Base-by-base conservation (phyloP, 1,140 invertebrate genomes). In the Hypsibius dujardini region DNA sequence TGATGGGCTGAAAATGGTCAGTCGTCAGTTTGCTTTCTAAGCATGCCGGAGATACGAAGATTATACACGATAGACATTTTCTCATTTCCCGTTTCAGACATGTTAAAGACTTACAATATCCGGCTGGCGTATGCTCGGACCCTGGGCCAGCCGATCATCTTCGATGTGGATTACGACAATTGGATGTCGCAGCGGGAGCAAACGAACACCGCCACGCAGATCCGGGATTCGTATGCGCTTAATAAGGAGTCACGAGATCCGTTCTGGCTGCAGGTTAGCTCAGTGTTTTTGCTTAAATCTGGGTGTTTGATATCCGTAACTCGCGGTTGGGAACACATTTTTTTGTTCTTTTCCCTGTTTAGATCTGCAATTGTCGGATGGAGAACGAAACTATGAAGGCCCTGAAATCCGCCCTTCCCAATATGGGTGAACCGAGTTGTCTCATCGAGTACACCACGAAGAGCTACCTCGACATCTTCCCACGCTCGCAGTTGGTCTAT, bases 381-480 rank as follows among this genome's bases (percentile, higher is more conserved):
- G 70, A 83, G 2, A 79, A 82, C 0, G 15, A 75, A 1, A 77
- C 85, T 46, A 84, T 86, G 74, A 77, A 84, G 74, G 75, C 78
- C n/a, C 77, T 92, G 0, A 60, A 81, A 15, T 84, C 81, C 75
- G 80, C 79, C 74, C 85, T 92, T 73, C 88, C 88, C 69, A 85
- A 82, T 15, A 70, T 90, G 70, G 80, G 85, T 67, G 84, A 89
- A 70, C 78, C 81, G 14, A 84, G 84, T 76, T 90, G 86, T 78
- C 88, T 89, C n/a, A 73, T 90, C 15, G 84, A 86, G 75, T 76
- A 90, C 1, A 86, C 86, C 50, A 78, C 82, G 56, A 76, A 88
- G 78, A 87, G 86, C 76, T 95, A 92, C 79, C 81, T 91, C 46
- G 86, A 94, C 74, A n/a, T 89, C 12, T 94, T 89, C 80, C 87